Evolutionary conservation across 37 sponge, comb jelly and placozoan genomes (phyloP), one percentile per base, ranked within the genome.

Genomic region (Cliona cf. orientalis): DNA sequence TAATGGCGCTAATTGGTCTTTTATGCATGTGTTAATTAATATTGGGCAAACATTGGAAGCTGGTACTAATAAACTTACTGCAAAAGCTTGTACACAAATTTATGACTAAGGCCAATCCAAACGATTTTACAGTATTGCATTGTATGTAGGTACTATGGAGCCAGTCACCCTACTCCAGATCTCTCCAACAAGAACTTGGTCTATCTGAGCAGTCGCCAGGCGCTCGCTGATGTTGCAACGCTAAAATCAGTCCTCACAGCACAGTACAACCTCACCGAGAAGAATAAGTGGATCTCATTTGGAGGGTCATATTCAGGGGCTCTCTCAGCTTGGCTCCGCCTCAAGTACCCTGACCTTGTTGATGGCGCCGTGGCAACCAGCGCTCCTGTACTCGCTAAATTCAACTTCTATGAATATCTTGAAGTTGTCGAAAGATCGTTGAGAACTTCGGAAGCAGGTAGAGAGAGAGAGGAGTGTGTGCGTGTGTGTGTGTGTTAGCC

Each of bases 221-320:
- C 94, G 29, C 79, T 95, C 46, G 91, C 87, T n/a, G 96, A 95
- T 45, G 74, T 87, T 14, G 94, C 84, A 17, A 36, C 61, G 58
- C 92, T 95, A 67, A 76, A 85, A 23, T 66, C 49, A 7, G 31
- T 49, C 62, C 69, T 89, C n/a, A 42, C 45, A 22, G 29, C 12
- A 41, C 55, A 69, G 78, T 87, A 78, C 62, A 83, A 89, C 2
- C 42, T 93, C 55, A 82, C 88, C 6, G 72, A 59, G 45, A 29
- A 5, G 39, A 85, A 85, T 36, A 71, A 71, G 76, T 95, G 96
- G 96, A 74, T 95, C 69, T 66, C 76, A 5, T 92, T 92, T 82
- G 96, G 96, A 35, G 96, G 96, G 19, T 95, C 96, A 0, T 95
- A 95, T 53, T 74, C 96, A 17, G 89, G 96, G 22, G 90, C 89